Conservation (phyloP, 2,888 invertebrate species). For the Liopterus haemorrhoidalis region DNA sequence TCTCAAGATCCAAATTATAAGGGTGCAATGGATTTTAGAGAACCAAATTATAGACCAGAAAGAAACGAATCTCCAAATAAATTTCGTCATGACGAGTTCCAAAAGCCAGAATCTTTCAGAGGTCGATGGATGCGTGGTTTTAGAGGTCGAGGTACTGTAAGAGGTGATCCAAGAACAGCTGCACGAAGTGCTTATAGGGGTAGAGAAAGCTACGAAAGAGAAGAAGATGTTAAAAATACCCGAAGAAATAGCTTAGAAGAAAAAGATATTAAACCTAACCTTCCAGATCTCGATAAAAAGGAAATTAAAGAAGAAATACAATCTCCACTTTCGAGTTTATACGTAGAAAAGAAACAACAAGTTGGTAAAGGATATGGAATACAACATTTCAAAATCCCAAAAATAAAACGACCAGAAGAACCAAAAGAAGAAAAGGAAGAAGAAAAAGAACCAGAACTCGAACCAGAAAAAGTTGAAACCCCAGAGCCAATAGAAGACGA, state of each 20-base stretch:
- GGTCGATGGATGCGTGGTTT: neutral
- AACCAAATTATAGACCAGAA: too few species aligned
- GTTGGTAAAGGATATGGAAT: conserved; percentile 48
- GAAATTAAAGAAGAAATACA: conserved; percentile 42
- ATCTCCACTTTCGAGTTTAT: conserved; percentile 49
- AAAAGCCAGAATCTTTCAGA: conserved; percentile 4
- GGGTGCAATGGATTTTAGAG: too few species aligned
- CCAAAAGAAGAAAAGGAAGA: conserved; percentile 15
- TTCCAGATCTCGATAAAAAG: conserved; percentile 25
- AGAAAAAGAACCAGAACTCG: conserved; percentile 20
- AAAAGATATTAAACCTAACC: conserved; percentile 21
- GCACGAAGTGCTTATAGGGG: conserved; percentile 34
- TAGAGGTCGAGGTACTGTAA: conserved; percentile 1
- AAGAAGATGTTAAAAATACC: conserved; percentile 10
- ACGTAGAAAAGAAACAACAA: conserved; percentile 41
- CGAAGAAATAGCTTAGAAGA: conserved; percentile 25
- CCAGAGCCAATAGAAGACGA: conserved; percentile 1
- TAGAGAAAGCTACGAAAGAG: conserved; percentile 30
- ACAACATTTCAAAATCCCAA: conserved; percentile 53
- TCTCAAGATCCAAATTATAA: too few species aligned
- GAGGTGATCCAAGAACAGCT: conserved; percentile 10
- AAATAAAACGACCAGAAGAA: conserved; percentile 30
- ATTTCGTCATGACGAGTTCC: too few species aligned
- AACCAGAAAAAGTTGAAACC: conserved; percentile 18
- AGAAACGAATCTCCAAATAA: too few species aligned